Evolutionary conservation across 2,113 vertebrate species (phyloP), one percentile per base, ranked within the genome.

Genomic region (Phylloscopus trochilus): DNA sequence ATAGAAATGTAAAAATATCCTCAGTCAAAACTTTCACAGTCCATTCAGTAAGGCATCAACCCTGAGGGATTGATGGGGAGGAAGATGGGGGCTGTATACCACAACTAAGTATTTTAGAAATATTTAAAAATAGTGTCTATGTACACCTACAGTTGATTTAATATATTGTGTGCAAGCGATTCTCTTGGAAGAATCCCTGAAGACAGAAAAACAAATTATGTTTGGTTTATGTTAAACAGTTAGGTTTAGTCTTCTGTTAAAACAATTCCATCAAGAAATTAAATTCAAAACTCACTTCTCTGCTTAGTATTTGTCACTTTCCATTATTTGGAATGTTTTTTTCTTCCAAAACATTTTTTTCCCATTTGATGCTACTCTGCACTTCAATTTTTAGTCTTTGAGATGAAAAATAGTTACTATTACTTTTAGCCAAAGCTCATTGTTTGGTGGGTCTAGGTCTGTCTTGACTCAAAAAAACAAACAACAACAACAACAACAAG

Each of bases 121-220:
- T 13, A 70, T 31, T 7, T 41, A n/a, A 80, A 47, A 21, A 15
- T 6, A 16, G 7, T 75, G 28, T 9, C 17, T 24, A 12, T 51
- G 3, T 28, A 30, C 35, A 39, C 9, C 4, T 63, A 15, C 2
- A 2, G 13, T 62, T 66, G 12, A 39, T 53, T 85, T 35, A 46
- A 4, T 51, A 12, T 26, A 67, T 53, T 15, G 13, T 37, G 4
- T 5, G 2, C 1, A 11, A 35, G 35, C 0, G 0, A 73, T 87
- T 82, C 10, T 51, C 51, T 39, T 72, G 47, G 55, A 66, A 75
- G 43, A 58, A 30, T 86, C 87, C 80, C 20, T 68, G 14, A 78
- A 78, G 60, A 21, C 15, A 41, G 28, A 35, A 30, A 30, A 62
- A 37, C 5, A 90, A 82, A 46, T 35, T 33, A 19, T 5, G 3